Conservation (phyloP, 2,113 vertebrate species). For the human (Homo sapiens) region GRCh38 chr7:115712001-115712500, state of each 20-base stretch:
- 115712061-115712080: too few species aligned
- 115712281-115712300: rapidly evolving
- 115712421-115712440: neutral
- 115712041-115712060: too few species aligned
- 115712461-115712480: too few species aligned
- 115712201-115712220: neutral
- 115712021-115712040: too few species aligned
- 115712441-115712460: neutral
- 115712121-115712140: too few species aligned
- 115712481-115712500: neutral
- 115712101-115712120: too few species aligned
- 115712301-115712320: neutral
- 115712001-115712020: too few species aligned
- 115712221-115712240: neutral
- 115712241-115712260: neutral
- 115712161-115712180: neutral
- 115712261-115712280: neutral
- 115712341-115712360: neutral
- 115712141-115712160: too few species aligned
- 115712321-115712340: neutral
- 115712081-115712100: too few species aligned
- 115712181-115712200: neutral
- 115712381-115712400: neutral
- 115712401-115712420: neutral
- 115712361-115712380: neutral